A percentile compares a stretch with the other conserved stretches of the same genome.
phyloP scores from a whole-genome alignment of 2,797 vertebrate species.

The Lithobates pipiens region DNA sequence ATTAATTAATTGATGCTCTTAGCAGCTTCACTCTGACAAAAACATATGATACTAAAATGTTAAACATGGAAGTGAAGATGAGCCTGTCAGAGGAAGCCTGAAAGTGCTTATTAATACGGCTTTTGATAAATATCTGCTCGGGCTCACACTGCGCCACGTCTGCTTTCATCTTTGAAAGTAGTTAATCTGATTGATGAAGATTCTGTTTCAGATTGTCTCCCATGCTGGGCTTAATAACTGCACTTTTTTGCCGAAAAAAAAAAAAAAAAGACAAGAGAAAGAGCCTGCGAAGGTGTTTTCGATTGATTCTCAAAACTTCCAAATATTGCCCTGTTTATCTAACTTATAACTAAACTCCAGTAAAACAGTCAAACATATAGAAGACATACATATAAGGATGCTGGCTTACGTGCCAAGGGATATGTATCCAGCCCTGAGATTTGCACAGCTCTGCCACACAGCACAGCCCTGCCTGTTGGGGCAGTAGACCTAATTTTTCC shows the following conservation, averaged over 20 bases:
- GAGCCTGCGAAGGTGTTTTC: slow-evolving; percentile 62
- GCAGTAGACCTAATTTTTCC: too few species aligned
- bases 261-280: slow-evolving; percentile 53
- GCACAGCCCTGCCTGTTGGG: too few species aligned
- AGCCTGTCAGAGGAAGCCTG: slow-evolving; percentile 84
- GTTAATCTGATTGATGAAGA: slow-evolving; percentile 91
- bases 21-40: slow-evolving; percentile 82
- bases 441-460: too few species aligned
- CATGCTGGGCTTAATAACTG: slow-evolving; percentile 83
- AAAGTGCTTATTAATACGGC: slow-evolving; percentile 87
- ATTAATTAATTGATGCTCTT: slow-evolving; percentile 87
- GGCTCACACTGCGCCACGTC: slow-evolving; percentile 83
- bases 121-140: slow-evolving; percentile 88
- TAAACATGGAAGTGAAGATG: slow-evolving; percentile 86
- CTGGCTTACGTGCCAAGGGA: too few species aligned
- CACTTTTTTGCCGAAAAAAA: slow-evolving; percentile 64
- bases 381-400: too few species aligned
- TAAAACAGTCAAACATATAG: too few species aligned
- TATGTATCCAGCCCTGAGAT: too few species aligned
- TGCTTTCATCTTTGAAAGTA: slow-evolving; percentile 85
- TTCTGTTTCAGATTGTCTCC: slow-evolving; percentile 85
- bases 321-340: too few species aligned
- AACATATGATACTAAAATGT: slow-evolving; percentile 87
- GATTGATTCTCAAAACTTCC: not conserved
- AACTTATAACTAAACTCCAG: too few species aligned